A percentile compares a stretch with the other conserved stretches of the same genome.
phyloP scores from a whole-genome alignment of 1,140 invertebrate species.

The Galleria mellonella region DNA sequence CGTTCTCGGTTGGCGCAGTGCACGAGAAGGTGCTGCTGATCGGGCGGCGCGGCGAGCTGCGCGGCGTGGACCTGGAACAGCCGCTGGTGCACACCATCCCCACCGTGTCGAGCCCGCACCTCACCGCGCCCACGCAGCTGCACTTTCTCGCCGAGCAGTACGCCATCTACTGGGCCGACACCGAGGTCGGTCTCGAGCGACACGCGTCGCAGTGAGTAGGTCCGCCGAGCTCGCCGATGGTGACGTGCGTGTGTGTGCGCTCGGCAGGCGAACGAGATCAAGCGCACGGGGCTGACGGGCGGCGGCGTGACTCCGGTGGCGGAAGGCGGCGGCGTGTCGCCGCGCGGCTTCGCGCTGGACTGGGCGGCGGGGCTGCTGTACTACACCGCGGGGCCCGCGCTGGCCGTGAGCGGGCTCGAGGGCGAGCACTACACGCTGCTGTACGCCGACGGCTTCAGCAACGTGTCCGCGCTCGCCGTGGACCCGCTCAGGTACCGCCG shows the following conservation, averaged over 20 bases:
- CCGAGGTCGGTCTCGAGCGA: slow-evolving; percentile 70
- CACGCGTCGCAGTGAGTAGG: no score
- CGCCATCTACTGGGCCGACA: slow-evolving; percentile 87
- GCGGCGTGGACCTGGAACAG: slow-evolving; percentile 86
- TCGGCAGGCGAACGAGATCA: slow-evolving; percentile 83
- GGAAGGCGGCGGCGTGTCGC: slow-evolving; percentile 80
- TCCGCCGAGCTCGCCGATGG: no score
- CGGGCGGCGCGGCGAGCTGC: slow-evolving; percentile 84
- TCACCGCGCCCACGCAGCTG: slow-evolving; percentile 79
- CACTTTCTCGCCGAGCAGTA: slow-evolving; percentile 81
- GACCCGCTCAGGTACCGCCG: slow-evolving; percentile 75
- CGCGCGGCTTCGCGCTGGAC: slow-evolving; percentile 80
- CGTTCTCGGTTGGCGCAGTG: no score
- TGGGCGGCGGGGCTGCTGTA: slow-evolving; percentile 87
- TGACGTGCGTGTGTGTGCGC: no score
- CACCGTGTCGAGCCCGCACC: slow-evolving; percentile 80
- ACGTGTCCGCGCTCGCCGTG: slow-evolving; percentile 76
- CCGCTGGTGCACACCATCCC: slow-evolving; percentile 87
- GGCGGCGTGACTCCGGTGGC: slow-evolving; percentile 82
- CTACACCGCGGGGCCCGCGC: slow-evolving; percentile 44
- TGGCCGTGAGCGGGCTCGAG: slow-evolving; percentile 80
- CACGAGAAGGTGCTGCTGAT: slow-evolving; percentile 87
- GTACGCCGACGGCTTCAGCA: slow-evolving; percentile 39
- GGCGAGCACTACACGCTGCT: slow-evolving; percentile 80
- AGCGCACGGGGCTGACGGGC: slow-evolving; percentile 79